Conservation (phyloP, 2,888 invertebrate genomes). For the Polydrusus tereticollis region DNA sequence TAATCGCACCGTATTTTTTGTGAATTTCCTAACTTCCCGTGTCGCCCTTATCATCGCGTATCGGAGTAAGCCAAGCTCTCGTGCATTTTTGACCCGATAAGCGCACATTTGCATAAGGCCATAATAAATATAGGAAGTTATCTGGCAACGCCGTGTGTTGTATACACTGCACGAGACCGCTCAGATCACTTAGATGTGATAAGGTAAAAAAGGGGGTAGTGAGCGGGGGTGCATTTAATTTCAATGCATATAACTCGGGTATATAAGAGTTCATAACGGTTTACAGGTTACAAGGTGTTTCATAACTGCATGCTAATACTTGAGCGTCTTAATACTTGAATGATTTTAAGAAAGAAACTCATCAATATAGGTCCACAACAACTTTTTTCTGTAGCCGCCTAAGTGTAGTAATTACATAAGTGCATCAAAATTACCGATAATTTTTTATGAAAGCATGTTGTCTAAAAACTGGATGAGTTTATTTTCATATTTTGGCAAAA, state of each 20-base stretch:
- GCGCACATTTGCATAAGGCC: conserved; percentile 65
- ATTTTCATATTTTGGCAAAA: no score
- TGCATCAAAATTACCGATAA: no score
- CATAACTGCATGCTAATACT: no score
- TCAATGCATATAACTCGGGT: neutral
- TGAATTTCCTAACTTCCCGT: conserved; percentile 20
- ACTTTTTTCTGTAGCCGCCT: no score
- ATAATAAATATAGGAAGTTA: conserved; percentile 66
- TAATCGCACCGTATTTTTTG: neutral
- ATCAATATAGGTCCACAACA: no score
- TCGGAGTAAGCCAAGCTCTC: conserved; percentile 56
- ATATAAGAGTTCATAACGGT: neutral
- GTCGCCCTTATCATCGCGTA: conserved; percentile 31
- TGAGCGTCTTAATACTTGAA: no score
- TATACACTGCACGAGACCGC: conserved; percentile 61
- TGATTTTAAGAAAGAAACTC: no score
- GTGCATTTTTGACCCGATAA: conserved; percentile 65
- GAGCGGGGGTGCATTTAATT: neutral
- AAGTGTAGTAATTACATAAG: no score
- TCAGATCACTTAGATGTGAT: conserved; percentile 64
- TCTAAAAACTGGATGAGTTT: no score
- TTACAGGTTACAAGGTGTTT: no score
- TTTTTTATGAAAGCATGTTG: no score
- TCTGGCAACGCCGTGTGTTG: conserved; percentile 61
- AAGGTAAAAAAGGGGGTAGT: conserved; percentile 49